Base-by-base conservation (phyloP, 2,797 vertebrate species). In the Malurus leucopterus region DNA sequence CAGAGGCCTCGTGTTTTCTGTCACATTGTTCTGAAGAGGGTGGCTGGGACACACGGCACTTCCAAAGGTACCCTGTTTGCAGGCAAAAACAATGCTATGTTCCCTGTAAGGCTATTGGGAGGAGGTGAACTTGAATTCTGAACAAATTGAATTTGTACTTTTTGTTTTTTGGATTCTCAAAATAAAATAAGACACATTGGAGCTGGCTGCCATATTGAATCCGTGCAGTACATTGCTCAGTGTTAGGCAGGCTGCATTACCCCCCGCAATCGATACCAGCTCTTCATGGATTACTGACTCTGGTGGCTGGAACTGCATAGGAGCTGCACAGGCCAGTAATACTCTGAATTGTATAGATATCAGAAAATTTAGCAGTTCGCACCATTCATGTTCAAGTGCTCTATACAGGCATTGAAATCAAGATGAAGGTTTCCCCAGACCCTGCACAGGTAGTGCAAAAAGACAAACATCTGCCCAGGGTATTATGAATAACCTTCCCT, bases 211-310 rank as follows among this genome's bases (percentile, higher is more conserved):
- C 21, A 34, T 27, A 51, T 32, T 76, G 61, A 21, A 79, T 44
- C 64, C 61, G 74, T 43, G 93, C 74, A 82, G 75, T 65, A 29
- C 77, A 81, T 84, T 90, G 93, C 50, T 95, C 86, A 64, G 63
- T 55, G 49, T 85, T 26, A 80, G 86, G 71, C 84, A 41, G 69
- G 93, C 74, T 63, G 68, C 74, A 75, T 87, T 93, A 94, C 88
- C 81, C 87, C 44, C 23, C 34, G 36, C 51, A 86, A 86, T 71
- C 59, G 1, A 73, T 92, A 85, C 10, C 55, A 79, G 47, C 47
- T 62, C 43, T 86, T 79, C 90, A 84, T 44, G 69, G 75, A 51
- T 76, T 91, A 78, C 74, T 70, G 57, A 41, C 57, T 78, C 51
- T 24, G 7, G 13, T 68, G 30, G 32, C 58, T 74, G 69, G 40